Evolutionary conservation across 1,140 invertebrate genomes (phyloP).

Genomic region (Sitobion miscanthi): DNA sequence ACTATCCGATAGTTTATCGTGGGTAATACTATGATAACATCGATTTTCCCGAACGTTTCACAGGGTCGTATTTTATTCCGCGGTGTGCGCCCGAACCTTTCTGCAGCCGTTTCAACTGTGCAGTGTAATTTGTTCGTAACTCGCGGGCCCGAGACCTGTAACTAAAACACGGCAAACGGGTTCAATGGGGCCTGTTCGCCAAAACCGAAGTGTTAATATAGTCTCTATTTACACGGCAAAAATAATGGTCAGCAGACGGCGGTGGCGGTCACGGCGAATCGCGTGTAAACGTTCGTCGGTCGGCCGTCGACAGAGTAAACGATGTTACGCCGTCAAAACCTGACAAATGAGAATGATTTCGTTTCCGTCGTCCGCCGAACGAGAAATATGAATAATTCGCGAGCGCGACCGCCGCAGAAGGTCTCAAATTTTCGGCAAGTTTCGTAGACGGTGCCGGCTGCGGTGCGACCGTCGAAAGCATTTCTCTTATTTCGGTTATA

Average conservation of each 20-base stretch:
- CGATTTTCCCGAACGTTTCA: neutral
- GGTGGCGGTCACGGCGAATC: neutral
- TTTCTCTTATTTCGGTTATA: neutral
- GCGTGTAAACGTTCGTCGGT: neutral
- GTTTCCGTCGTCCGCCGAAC: neutral
- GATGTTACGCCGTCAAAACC: neutral
- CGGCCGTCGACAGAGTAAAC: neutral
- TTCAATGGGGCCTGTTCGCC: neutral
- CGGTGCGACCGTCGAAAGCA: neutral
- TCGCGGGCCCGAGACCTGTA: neutral
- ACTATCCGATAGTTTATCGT: no score
- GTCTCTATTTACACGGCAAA: neutral
- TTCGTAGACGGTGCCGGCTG: no score
- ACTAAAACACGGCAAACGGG: neutral
- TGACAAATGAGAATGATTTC: neutral
- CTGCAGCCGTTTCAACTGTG: neutral
- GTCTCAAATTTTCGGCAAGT: neutral
- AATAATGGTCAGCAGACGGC: neutral
- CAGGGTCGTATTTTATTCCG: neutral
- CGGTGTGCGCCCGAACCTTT: neutral
- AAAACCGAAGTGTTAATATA: neutral
- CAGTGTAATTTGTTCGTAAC: neutral
- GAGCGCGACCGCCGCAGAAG: neutral
- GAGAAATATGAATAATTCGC: neutral
- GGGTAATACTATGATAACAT: neutral